Percentiles rank a stretch among this genome's conserved stretches.
These are phyloP conservation scores for Betta splendens DNA, from an alignment of 2,797 vertebrate species.

Conservation along the genomic window DNA sequence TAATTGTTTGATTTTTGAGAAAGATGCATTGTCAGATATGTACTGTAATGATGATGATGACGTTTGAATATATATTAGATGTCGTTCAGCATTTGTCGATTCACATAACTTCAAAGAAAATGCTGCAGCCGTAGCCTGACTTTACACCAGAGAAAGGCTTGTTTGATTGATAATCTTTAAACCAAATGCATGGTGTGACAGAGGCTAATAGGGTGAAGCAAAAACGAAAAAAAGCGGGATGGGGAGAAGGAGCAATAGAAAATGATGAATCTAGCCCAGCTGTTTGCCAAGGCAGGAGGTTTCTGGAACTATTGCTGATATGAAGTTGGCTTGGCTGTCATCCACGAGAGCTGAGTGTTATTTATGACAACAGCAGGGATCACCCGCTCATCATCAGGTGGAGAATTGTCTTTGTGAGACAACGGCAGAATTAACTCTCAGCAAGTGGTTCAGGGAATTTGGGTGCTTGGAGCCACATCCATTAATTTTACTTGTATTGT, in stretches of 20 bases:
- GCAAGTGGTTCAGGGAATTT: conserved; percentile 24
- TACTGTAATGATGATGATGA: conserved; percentile 10
- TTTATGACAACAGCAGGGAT: conserved; percentile 67
- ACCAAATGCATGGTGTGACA: conserved; percentile 42
- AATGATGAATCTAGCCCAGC: conserved; percentile 71
- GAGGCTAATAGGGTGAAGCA: conserved; percentile 60
- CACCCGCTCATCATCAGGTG: conserved; percentile 51
- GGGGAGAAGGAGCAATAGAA: conserved; percentile 52
- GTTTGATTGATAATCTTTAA: conserved; percentile 66
- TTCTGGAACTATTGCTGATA: conserved; percentile 60
- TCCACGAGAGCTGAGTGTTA: conserved; percentile 66
- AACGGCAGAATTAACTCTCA: conserved; percentile 38
- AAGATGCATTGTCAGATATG: background rate
- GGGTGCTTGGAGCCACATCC: conserved; percentile 28
- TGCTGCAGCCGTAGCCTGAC: conserved; percentile 28
- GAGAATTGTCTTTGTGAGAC: conserved; percentile 30
- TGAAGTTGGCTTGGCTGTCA: conserved; percentile 61
- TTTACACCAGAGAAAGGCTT: conserved; percentile 35
- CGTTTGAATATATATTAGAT: conserved; percentile 23
- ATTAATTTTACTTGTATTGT: conserved; percentile 41
- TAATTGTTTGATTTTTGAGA: too few relatives aligned
- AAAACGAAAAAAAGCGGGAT: conserved; percentile 34
- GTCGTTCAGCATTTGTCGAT: conserved; percentile 8
- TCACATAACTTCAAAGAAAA: conserved; percentile 28
- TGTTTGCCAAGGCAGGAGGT: conserved; percentile 66